A percentile compares a stretch with the other conserved stretches of the same genome.
Evolutionary conservation across 2,797 vertebrate species (phyloP).

Genomic region (Eurystomus glaucurus): DNA sequence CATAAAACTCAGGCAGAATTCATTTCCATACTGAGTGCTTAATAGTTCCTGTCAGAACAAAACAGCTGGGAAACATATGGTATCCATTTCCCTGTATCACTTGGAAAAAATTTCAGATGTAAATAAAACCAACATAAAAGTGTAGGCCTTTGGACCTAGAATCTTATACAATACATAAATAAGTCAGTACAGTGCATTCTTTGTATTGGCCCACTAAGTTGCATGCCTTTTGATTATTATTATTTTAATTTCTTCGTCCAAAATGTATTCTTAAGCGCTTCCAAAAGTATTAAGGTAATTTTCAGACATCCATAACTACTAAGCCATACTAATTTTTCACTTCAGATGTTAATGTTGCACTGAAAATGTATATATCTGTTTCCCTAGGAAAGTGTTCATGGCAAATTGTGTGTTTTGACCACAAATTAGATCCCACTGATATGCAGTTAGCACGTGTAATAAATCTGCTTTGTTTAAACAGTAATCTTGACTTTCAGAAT

Average conservation of each 20-base stretch:
- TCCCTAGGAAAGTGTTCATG: slow-evolving; percentile 55
- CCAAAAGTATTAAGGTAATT: slow-evolving; percentile 67
- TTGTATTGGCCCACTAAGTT: slow-evolving; percentile 78
- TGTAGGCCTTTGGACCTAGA: slow-evolving; percentile 83
- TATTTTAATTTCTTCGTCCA: slow-evolving; percentile 70
- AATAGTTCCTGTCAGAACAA: slow-evolving; percentile 85
- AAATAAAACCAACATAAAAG: slow-evolving; percentile 90
- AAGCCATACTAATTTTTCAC: slow-evolving; percentile 33
- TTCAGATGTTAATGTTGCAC: slow-evolving; percentile 6
- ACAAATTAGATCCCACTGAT: slow-evolving; percentile 40
- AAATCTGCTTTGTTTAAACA: slow-evolving; percentile 54
- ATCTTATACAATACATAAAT: slow-evolving; percentile 85
- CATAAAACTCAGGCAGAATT: slow-evolving; percentile 85
- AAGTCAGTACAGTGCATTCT: slow-evolving; percentile 79
- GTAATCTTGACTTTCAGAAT: neutral
- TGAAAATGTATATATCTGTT: slow-evolving; percentile 45
- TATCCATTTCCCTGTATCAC: slow-evolving; percentile 88
- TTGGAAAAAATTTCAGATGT: slow-evolving; percentile 89
- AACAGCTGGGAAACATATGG: slow-evolving; percentile 89
- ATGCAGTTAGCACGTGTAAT: neutral
- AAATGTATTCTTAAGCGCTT: slow-evolving; percentile 65
- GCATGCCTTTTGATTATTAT: slow-evolving; percentile 61
- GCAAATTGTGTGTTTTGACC: slow-evolving; percentile 58
- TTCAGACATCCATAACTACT: slow-evolving; percentile 27
- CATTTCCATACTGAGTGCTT: slow-evolving; percentile 83